A percentile compares a stretch with the other conserved stretches of the same genome.
Conservation (phyloP, 2,888 invertebrate species). For the Rhopalosiphum nymphaeae region DNA sequence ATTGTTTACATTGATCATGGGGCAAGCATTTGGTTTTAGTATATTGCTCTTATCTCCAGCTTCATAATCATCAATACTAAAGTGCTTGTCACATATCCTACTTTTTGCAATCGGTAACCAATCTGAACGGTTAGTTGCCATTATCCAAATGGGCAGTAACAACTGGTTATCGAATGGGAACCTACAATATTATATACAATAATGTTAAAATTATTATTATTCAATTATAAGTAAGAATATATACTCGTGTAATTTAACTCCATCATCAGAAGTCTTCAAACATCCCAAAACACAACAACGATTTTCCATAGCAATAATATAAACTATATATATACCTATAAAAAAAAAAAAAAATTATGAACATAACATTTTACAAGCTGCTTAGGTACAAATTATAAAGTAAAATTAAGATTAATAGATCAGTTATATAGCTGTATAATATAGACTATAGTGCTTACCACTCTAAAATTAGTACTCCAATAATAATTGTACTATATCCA, state of each 20-base stretch:
- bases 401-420: no score
- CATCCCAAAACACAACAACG: constrained; percentile 31
- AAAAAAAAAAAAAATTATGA: background rate
- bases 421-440: no score
- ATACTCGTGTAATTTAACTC: constrained; percentile 27
- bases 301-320: background rate
- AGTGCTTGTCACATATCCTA: constrained; percentile 29
- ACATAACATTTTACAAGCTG: background rate
- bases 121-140: constrained; percentile 33
- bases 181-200: background rate
- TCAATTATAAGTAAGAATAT: background rate
- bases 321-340: background rate
- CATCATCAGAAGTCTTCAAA: background rate
- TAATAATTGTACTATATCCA: no score
- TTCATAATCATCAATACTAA: background rate
- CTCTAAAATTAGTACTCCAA: background rate
- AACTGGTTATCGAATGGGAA: background rate
- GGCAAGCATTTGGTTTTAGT: constrained; percentile 24
- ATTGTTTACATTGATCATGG: background rate
- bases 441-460: background rate
- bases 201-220: background rate
- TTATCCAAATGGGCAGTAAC: constrained; percentile 26
- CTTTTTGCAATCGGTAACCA: background rate
- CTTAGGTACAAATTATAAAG: background rate
- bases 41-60: background rate